Conservation (phyloP, 2,113 vertebrate genomes). For the Mandrillus leucophaeus region DNA sequence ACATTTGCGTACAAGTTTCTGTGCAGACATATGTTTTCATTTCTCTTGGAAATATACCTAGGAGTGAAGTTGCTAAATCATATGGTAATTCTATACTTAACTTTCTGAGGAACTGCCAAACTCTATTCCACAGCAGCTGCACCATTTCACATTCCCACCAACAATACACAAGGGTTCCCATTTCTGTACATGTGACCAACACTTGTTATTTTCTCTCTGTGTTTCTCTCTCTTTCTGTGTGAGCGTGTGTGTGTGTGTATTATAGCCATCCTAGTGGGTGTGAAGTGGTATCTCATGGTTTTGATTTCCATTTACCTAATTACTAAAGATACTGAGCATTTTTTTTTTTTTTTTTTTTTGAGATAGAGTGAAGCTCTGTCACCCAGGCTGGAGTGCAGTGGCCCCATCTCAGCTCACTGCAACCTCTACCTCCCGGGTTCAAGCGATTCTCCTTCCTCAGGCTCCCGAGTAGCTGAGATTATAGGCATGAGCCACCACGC, state of each 20-base stretch:
- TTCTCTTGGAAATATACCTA: constrained; percentile 50
- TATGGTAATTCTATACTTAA: constrained; percentile 31
- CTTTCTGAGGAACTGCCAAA: neutral
- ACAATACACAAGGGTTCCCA: neutral
- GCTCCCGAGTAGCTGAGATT: too few relatives aligned
- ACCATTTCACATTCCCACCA: neutral
- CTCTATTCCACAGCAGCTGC: neutral
- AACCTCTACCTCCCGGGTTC: too few relatives aligned
- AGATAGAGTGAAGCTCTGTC: too few relatives aligned
- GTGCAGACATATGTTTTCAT: constrained; percentile 1
- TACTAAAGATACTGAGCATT: neutral
- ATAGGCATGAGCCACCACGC: too few relatives aligned
- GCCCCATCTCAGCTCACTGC: too few relatives aligned
- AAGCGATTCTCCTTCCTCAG: too few relatives aligned
- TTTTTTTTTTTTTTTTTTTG: too few relatives aligned
- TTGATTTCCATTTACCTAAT: neutral
- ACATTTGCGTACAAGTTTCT: constrained; percentile 9
- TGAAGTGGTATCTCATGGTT: neutral
- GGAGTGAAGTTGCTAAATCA: neutral
- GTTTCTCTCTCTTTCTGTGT: neutral
- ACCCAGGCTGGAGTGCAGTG: too few relatives aligned
- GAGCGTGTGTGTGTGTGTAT: neutral
- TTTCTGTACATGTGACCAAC: neutral
- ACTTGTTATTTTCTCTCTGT: neutral
- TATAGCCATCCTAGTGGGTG: neutral